These are phyloP conservation scores for Recurvirostra avosetta DNA, from an alignment of 2,113 vertebrate species.

Conservation along the genomic window DNA sequence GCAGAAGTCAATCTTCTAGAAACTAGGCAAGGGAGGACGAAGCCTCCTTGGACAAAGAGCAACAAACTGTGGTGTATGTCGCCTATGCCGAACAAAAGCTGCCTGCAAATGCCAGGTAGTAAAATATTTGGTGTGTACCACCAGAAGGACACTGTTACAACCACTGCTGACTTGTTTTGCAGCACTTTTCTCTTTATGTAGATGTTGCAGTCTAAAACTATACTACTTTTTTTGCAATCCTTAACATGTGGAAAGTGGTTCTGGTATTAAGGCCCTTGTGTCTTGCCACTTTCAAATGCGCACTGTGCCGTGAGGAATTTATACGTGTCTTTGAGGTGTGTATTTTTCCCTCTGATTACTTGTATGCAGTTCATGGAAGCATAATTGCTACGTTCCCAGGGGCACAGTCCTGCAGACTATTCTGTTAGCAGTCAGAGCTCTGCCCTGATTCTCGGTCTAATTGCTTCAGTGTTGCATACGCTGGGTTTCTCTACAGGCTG, in stretches of 20 bases:
- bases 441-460: rapidly evolving
- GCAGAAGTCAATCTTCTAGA: neutral
- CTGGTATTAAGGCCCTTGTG: neutral
- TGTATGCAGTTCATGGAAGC: neutral
- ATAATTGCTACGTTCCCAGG: no score
- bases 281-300: neutral
- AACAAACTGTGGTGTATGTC: rapidly evolving
- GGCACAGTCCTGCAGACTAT: neutral
- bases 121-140: neutral
- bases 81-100: neutral
- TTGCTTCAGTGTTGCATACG: neutral
- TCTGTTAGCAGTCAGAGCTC: no score
- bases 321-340: neutral
- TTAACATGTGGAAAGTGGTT: neutral
- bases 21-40: neutral
- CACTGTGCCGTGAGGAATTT: neutral
- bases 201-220: neutral
- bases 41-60: neutral
- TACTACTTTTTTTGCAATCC: neutral
- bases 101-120: neutral
- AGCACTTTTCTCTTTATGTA: neutral
- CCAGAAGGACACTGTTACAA: neutral
- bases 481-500: neutral
- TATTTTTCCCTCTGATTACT: neutral
- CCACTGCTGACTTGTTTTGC: neutral